Conservation (phyloP, 2,888 invertebrate genomes). For the Toxonevra muliebris region DNA sequence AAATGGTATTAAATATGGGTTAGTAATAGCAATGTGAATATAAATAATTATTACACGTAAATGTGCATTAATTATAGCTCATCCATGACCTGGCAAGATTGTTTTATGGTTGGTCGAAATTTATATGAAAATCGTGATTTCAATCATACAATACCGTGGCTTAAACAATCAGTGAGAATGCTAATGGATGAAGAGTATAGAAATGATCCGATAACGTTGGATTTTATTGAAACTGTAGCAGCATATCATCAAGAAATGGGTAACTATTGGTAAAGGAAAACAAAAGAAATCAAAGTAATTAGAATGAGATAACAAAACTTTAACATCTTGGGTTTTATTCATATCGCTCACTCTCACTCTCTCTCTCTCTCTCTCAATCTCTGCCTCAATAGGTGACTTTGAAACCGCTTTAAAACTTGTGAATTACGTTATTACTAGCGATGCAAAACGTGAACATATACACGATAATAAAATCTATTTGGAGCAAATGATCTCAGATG, state of each 20-base stretch:
- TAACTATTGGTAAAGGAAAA: conserved; percentile 7
- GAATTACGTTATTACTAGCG: conserved; percentile 79
- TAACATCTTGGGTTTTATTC: too few relatives aligned
- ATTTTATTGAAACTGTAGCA: conserved; percentile 55
- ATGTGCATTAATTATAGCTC: conserved; percentile 61
- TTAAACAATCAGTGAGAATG: conserved; percentile 86
- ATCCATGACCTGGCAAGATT: conserved; percentile 85
- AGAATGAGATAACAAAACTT: too few relatives aligned
- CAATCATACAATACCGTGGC: conserved; percentile 93
- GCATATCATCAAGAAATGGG: conserved; percentile 55
- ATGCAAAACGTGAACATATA: conserved; percentile 83
- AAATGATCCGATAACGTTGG: conserved; percentile 45
- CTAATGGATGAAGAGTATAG: conserved; percentile 68
- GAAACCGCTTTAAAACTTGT: conserved; percentile 85
- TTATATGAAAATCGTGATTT: conserved; percentile 91
- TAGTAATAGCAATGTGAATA: conserved; percentile 35
- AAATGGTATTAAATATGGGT: conserved; percentile 85
- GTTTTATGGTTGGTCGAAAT: conserved; percentile 93
- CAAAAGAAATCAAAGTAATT: too few relatives aligned
- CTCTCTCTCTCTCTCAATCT: too few relatives aligned
- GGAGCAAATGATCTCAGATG: conserved; percentile 75
- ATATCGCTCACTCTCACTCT: too few relatives aligned
- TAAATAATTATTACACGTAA: not conserved
- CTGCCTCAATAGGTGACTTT: conserved; percentile 74
- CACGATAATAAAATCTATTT: conserved; percentile 87